Percentiles rank a stretch among this genome's conserved stretches.
Evolutionary conservation across 2,888 invertebrate genomes (phyloP).

Genomic region (Mellilla xanthometata): DNA sequence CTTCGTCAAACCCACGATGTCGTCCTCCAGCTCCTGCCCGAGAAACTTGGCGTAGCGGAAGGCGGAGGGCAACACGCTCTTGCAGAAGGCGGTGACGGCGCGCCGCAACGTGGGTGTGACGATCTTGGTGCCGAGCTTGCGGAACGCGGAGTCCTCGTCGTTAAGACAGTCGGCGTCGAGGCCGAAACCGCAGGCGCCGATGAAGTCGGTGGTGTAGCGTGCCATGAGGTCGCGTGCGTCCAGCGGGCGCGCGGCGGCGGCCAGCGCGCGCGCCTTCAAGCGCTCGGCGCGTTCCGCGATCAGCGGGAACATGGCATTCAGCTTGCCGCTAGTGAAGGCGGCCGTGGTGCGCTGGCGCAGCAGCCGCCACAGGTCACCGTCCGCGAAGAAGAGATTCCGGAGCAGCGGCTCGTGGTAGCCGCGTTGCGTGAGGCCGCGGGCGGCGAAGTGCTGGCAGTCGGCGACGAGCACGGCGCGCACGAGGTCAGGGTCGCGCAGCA

Average conservation of each 20-base stretch:
- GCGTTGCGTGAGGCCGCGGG: slow-evolving; percentile 45
- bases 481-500: slow-evolving; percentile 56
- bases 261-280: slow-evolving; percentile 40
- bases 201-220: slow-evolving; percentile 63
- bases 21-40: slow-evolving; percentile 47
- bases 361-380: slow-evolving; percentile 58
- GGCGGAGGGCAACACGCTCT: slow-evolving; percentile 46
- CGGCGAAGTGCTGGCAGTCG: slow-evolving; percentile 53
- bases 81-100: slow-evolving; percentile 37
- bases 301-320: slow-evolving; percentile 60
- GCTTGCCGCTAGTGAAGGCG: slow-evolving; percentile 56
- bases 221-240: slow-evolving; percentile 63
- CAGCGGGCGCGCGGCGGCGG: slow-evolving; percentile 33
- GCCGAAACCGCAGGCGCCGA: slow-evolving; percentile 62
- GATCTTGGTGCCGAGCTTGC: slow-evolving; percentile 49
- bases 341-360: slow-evolving; percentile 60
- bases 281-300: slow-evolving; percentile 55
- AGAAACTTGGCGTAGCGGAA: slow-evolving; percentile 46
- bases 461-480: slow-evolving; percentile 49
- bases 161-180: slow-evolving; percentile 54
- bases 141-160: slow-evolving; percentile 53
- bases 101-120: slow-evolving; percentile 36
- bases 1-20: slow-evolving; percentile 39
- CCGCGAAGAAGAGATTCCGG: slow-evolving; percentile 55
- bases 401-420: slow-evolving; percentile 51